These are phyloP conservation scores for Coecobrya sp. DNA, from an alignment of 2,888 invertebrate species.

Conservation along the genomic window DNA sequence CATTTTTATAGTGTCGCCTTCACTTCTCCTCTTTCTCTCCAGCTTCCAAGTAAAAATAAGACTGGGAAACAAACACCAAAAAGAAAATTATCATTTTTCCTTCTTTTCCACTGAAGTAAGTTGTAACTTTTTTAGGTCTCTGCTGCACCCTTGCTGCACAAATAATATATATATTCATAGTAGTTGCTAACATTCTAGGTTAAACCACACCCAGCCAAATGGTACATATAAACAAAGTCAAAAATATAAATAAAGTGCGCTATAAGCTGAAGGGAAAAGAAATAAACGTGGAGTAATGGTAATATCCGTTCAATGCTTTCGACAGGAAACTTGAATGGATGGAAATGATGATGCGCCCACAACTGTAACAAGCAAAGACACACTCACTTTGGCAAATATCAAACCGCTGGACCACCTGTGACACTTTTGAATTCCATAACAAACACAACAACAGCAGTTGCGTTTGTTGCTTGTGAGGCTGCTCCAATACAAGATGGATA, in stretches of 20 bases:
- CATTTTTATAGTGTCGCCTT: constrained; percentile 39
- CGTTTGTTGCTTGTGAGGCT: not conserved
- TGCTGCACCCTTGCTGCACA: not conserved
- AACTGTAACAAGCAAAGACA: constrained; percentile 50
- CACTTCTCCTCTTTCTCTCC: not conserved
- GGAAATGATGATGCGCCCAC: constrained; percentile 35
- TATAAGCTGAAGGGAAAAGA: too few species aligned
- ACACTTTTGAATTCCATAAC: constrained; percentile 45
- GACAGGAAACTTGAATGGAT: constrained; percentile 16
- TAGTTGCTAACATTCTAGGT: too few species aligned
- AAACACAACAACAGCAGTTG: constrained; percentile 14
- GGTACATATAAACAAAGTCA: too few species aligned
- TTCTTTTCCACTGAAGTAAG: not conserved
- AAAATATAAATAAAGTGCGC: too few species aligned
- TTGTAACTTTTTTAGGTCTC: not conserved
- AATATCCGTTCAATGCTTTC: not conserved
- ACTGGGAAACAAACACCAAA: constrained; percentile 4
- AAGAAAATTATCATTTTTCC: not conserved
- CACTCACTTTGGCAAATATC: constrained; percentile 32
- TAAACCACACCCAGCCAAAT: too few species aligned
- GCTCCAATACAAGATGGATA: not conserved
- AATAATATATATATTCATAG: too few species aligned
- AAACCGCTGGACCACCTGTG: constrained; percentile 54
- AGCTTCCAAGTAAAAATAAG: not conserved
- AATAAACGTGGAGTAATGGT: not conserved